Evolutionary conservation across 1,140 invertebrate genomes (phyloP).

Genomic region (Drosophila littoralis): DNA sequence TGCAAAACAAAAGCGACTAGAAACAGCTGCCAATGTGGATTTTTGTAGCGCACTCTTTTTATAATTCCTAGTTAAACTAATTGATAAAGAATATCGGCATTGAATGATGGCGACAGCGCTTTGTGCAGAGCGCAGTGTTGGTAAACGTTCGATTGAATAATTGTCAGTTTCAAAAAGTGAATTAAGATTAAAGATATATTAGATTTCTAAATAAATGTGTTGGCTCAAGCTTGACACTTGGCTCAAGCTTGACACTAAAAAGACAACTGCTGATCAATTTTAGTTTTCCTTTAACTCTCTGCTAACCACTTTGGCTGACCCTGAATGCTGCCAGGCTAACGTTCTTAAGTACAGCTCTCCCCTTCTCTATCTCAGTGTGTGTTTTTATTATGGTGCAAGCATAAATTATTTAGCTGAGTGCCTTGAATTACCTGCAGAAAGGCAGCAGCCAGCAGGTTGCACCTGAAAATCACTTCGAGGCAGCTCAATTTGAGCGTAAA

Average conservation of each 20-base stretch:
- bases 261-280: neutral
- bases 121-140: conserved; percentile 19
- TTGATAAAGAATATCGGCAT: conserved; percentile 4
- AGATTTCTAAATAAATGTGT: conserved; percentile 3
- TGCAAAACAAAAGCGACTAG: conserved; percentile 10
- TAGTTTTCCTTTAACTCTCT: neutral
- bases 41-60: neutral
- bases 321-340: neutral
- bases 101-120: conserved; percentile 41
- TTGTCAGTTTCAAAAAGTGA: neutral
- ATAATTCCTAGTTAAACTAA: conserved; percentile 17
- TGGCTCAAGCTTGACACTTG: neutral
- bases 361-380: neutral
- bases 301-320: conserved; percentile 20
- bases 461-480: conserved; percentile 60
- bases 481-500: conserved; percentile 79
- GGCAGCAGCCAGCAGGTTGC: neutral
- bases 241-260: neutral
- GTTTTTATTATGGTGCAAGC: conserved; percentile 56
- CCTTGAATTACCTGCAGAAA: conserved; percentile 61
- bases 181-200: conserved; percentile 4
- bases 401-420: conserved; percentile 76
- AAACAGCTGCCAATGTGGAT: conserved; percentile 18
- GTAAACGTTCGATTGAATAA: conserved; percentile 49
- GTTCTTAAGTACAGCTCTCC: conserved; percentile 19